These are phyloP conservation scores for Peromyscus leucopus DNA, from an alignment of 2,113 vertebrate species.

Conservation along the genomic window DNA sequence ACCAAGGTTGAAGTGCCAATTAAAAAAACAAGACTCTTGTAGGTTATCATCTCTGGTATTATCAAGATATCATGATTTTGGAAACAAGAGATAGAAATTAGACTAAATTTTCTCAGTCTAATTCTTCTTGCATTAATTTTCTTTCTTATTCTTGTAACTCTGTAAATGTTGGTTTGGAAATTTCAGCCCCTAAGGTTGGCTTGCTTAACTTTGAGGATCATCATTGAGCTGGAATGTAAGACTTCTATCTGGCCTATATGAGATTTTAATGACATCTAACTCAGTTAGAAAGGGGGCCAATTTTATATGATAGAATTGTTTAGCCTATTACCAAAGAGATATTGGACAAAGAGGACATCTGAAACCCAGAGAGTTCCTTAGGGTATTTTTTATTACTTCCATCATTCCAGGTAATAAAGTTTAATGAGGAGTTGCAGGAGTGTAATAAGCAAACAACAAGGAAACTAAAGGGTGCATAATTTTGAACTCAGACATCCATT, in stretches of 20 bases:
- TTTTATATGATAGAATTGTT: conserved; percentile 4
- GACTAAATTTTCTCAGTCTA: neutral
- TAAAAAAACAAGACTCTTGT: neutral
- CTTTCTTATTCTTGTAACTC: neutral
- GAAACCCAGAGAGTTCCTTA: neutral
- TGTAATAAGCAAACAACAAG: neutral
- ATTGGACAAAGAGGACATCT: neutral
- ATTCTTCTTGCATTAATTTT: neutral
- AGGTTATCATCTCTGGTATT: neutral
- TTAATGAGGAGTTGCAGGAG: neutral
- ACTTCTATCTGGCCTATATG: neutral
- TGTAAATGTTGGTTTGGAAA: neutral
- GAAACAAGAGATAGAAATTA: neutral
- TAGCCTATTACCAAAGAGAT: neutral
- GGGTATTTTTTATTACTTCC: neutral
- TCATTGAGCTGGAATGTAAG: neutral
- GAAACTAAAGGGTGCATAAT: neutral
- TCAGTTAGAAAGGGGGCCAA: neutral
- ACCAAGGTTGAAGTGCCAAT: neutral
- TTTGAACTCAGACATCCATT: neutral
- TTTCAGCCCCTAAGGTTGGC: neutral
- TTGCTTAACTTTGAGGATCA: neutral
- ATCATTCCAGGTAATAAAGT: neutral
- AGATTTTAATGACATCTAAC: neutral
- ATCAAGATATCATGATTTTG: neutral